Percentiles rank a stretch among this genome's conserved stretches.
Evolutionary conservation across 2,113 vertebrate genomes (phyloP).

Genomic region (Tragelaphus imberbis): DNA sequence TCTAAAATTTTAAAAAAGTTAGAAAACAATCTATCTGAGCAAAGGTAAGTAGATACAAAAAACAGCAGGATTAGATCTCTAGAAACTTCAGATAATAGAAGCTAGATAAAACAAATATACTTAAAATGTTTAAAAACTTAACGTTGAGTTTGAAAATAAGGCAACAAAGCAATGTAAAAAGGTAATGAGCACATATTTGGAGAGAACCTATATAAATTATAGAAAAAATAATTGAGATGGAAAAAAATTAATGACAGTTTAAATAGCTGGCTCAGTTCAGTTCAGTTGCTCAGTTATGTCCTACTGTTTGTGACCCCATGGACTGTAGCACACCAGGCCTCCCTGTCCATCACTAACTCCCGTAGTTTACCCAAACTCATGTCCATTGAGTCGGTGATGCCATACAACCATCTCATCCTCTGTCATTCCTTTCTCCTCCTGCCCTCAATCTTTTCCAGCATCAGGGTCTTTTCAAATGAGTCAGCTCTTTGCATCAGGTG

Average conservation of each 20-base stretch:
- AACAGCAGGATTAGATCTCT: neutral
- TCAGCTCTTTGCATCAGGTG: neutral
- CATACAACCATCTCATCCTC: neutral
- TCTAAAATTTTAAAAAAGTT: slow-evolving; percentile 6
- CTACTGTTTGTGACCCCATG: neutral
- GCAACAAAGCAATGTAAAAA: neutral
- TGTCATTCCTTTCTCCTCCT: neutral
- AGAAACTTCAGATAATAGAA: neutral
- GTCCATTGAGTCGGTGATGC: neutral
- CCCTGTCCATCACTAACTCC: neutral
- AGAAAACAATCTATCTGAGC: neutral
- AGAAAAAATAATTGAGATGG: slow-evolving; percentile 1
- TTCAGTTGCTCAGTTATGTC: neutral
- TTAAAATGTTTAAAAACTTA: slow-evolving; percentile 6
- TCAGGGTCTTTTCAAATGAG: neutral
- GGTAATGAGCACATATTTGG: neutral
- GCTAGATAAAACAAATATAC: neutral
- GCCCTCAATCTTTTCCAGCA: neutral
- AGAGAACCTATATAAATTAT: neutral
- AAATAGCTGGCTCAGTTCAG: neutral
- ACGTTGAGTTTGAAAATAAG: neutral
- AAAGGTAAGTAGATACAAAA: neutral
- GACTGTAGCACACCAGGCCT: neutral
- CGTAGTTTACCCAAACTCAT: neutral
- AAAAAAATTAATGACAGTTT: neutral